Evolutionary conservation across 2,113 vertebrate genomes (phyloP).

Genomic region (Lamprotornis superbus): DNA sequence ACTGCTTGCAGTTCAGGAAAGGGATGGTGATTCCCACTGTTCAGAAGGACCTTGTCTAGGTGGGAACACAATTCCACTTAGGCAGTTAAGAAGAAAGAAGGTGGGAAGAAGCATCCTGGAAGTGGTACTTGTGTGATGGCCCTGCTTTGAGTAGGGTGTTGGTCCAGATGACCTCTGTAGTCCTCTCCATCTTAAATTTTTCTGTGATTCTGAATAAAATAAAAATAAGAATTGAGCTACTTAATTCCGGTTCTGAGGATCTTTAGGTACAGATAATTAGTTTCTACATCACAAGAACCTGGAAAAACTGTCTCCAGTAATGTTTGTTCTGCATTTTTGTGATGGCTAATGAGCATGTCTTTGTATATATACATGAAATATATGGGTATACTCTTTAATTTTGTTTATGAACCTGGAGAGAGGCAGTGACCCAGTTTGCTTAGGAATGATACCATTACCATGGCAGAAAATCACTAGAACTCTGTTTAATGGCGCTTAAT

Average conservation of each 20-base stretch:
- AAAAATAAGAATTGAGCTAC: neutral
- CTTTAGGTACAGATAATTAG: neutral
- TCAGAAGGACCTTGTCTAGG: neutral
- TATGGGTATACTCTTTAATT: slow-evolving; percentile 23
- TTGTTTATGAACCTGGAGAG: slow-evolving; percentile 45
- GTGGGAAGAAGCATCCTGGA: neutral
- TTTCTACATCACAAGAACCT: slow-evolving; percentile 23
- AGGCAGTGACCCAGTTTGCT: slow-evolving; percentile 24
- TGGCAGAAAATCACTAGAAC: neutral
- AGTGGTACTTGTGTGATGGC: neutral
- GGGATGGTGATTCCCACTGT: neutral
- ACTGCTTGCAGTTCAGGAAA: neutral
- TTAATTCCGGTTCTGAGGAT: slow-evolving; percentile 5
- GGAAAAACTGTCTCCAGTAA: slow-evolving; percentile 31
- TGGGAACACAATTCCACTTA: neutral
- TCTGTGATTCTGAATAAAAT: neutral
- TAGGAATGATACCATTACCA: neutral
- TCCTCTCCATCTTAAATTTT: neutral
- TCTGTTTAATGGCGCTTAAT: neutral
- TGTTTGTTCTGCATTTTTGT: slow-evolving; percentile 29
- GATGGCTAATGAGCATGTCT: slow-evolving; percentile 36
- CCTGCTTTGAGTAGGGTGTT: neutral
- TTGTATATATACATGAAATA: slow-evolving; percentile 48
- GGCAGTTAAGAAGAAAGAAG: neutral
- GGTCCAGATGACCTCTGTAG: neutral